Evolutionary conservation across 1,140 invertebrate genomes (phyloP), one percentile per base, ranked within the genome.

Genomic region (Pseudomyrmex gracilis): DNA sequence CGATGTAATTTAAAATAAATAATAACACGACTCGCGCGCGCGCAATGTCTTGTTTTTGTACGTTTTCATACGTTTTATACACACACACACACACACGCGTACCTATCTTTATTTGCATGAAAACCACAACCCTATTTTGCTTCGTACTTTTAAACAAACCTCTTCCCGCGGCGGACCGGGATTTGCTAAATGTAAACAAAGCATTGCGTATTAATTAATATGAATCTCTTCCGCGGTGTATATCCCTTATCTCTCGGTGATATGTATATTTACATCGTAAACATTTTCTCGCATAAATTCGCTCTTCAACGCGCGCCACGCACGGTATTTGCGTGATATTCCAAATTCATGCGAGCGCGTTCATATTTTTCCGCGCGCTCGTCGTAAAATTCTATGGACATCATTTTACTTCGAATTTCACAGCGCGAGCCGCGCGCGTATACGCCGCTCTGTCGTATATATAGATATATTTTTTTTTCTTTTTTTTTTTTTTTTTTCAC

Each of bases 401-500:
- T 13, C n/a, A 13, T 66, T 64, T n/a, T 13, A 77, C 47, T 67
- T 67, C 45, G 61, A 67, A 45, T 77, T 77, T 77, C 24, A 45
- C 58, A 55, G 57, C 57, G 57, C 45, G 12, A 63, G n/a, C 15
- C 15, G 15, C n/a, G 45, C 58, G 47, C 47, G 12, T 49, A 49
- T 5, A 13, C 22, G 10, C 7, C 15, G n/a, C 13, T 49, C 17
- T 61, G 55, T 7, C 9, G 17, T 67, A 60, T 51, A 34, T 61
- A 34, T 9, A 47, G 3, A 47, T 47, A 47, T 49, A 49, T 49
- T 10, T 49, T 10, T 49, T 10, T 49, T 63, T 34, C n/a, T 34
- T 15, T 73, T 63, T 74, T 64, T 74, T 76, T 76, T 22, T 53
- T 20, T 73, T 63, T 74, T 66, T 74, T 76, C 66, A n/a, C 51